Conservation (phyloP, 2,888 invertebrate species). For the Eupithecia exiguata region DNA sequence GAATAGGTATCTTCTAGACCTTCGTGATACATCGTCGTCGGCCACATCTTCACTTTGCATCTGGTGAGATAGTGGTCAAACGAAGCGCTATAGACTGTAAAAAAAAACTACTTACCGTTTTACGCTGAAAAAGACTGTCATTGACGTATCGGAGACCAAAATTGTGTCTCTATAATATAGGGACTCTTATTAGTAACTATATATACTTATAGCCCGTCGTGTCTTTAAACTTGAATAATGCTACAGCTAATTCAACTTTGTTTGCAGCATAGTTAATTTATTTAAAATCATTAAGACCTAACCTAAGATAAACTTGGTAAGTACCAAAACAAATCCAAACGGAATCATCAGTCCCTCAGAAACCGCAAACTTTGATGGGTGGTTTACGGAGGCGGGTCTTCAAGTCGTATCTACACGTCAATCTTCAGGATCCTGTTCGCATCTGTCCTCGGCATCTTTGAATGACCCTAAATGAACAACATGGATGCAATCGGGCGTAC, state of each 20-base stretch:
- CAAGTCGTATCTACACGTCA: constrained; percentile 53
- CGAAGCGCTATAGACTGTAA: no score
- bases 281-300: no score
- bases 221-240: no score
- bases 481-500: constrained; percentile 38
- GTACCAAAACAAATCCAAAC: constrained; percentile 1
- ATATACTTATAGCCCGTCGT: no score
- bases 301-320: neutral
- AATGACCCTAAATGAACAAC: constrained; percentile 44
- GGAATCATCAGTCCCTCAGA: constrained; percentile 24
- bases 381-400: constrained; percentile 45
- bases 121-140: neutral
- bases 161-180: neutral
- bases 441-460: constrained; percentile 49
- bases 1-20: no score
- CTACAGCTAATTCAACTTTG: no score
- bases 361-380: constrained; percentile 56
- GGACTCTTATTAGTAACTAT: no score
- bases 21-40: no score
- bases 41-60: no score
- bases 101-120: neutral
- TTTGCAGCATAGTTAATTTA: neutral
- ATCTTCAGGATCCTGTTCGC: constrained; percentile 52
- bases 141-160: neutral
- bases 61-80: no score